Percentiles rank a stretch among this genome's conserved stretches.
These are phyloP conservation scores for Chaenodraco wilsoni DNA, from an alignment of 2,797 vertebrate species.

Conservation along the genomic window DNA sequence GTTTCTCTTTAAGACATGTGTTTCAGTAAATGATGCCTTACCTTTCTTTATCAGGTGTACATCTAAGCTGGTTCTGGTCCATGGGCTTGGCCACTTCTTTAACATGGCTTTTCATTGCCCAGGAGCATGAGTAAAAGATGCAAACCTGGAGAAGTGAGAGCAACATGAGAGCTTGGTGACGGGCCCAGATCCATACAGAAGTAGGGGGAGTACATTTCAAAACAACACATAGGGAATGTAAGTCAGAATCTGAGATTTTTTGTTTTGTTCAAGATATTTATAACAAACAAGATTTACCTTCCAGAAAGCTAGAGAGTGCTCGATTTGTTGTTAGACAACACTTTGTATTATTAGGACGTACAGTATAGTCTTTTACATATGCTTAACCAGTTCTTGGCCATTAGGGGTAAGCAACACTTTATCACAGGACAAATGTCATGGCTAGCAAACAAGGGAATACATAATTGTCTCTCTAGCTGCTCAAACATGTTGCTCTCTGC, in stretches of 20 bases:
- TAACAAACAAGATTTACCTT: background rate
- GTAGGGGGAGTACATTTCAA: background rate
- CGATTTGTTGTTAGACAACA: background rate
- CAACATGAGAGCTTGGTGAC: background rate
- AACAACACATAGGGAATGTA: background rate
- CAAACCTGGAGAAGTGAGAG: background rate
- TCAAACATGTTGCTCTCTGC: background rate
- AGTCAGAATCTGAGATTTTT: too few species aligned
- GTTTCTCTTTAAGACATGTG: background rate
- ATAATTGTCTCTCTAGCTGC: too few species aligned
- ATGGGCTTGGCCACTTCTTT: too few species aligned
- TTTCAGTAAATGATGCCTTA: background rate
- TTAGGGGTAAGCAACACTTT: background rate
- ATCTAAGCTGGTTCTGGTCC: background rate
- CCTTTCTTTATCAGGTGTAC: background rate
- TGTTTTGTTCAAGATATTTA: background rate
- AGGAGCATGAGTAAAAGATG: conserved; percentile 1
- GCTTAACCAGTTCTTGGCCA: too few species aligned
- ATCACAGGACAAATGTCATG: background rate
- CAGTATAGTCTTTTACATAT: background rate
- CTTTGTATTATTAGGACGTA: too few species aligned
- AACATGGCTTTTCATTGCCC: background rate
- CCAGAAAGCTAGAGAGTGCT: background rate
- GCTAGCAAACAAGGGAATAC: too few species aligned
- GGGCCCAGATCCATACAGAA: background rate